phyloP scores from a whole-genome alignment of 1,140 invertebrate genomes.

The Polypedilum pembai region DNA sequence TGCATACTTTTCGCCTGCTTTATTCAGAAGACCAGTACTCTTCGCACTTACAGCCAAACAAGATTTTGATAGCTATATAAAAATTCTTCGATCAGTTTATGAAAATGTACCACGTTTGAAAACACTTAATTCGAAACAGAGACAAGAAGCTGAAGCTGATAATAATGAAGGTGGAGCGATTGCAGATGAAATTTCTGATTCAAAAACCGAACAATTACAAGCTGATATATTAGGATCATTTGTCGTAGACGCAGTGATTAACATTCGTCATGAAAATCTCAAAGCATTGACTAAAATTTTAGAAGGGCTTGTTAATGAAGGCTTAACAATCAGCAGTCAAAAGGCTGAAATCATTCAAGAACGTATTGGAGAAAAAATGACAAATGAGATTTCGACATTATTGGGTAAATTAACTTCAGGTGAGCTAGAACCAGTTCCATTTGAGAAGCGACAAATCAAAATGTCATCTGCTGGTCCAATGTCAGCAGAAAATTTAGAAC shows the following conservation, averaged over 20 bases:
- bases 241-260: constrained; percentile 44
- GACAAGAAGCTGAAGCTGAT: constrained; percentile 34
- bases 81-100: constrained; percentile 45
- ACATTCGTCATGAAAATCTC: constrained; percentile 36
- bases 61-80: constrained; percentile 51
- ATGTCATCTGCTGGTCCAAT: not conserved
- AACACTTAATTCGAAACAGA: constrained; percentile 29
- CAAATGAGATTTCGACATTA: constrained; percentile 50
- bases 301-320: constrained; percentile 50
- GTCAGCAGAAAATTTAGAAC: constrained; percentile 45
- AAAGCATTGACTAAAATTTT: constrained; percentile 44
- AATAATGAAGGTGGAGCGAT: constrained; percentile 37
- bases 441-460: constrained; percentile 38
- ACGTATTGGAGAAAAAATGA: constrained; percentile 53
- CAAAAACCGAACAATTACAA: constrained; percentile 31
- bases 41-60: constrained; percentile 49
- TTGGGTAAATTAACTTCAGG: constrained; percentile 56
- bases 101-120: constrained; percentile 41
- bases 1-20: constrained; percentile 48
- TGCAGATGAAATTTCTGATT: constrained; percentile 23
- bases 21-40: constrained; percentile 49
- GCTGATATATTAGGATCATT: constrained; percentile 46
- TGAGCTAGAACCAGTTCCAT: constrained; percentile 48
- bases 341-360: constrained; percentile 54
- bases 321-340: constrained; percentile 53